Conservation (phyloP, 2,113 vertebrate genomes). For the Tringa solitaria region DNA sequence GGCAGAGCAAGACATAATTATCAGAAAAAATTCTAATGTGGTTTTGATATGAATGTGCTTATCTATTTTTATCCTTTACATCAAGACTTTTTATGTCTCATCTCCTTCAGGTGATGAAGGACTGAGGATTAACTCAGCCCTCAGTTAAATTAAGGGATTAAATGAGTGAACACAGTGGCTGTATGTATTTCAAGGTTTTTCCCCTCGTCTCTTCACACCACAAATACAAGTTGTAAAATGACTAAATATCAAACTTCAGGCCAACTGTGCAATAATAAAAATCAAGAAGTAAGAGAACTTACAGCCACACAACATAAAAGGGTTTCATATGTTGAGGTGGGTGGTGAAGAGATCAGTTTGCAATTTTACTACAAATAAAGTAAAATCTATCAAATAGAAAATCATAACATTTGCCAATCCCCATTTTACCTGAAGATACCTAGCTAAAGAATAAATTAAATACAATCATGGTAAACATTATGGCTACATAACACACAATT, state of each 20-base stretch:
- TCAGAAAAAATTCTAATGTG: background rate
- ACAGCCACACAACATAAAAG: background rate
- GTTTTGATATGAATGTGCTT: background rate
- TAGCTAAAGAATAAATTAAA: conserved; percentile 80
- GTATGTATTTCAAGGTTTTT: background rate
- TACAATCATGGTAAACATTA: conserved; percentile 79
- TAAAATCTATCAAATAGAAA: background rate
- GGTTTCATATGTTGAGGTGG: background rate
- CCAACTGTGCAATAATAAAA: background rate
- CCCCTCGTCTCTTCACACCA: background rate
- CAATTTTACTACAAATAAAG: background rate
- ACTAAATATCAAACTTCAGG: background rate
- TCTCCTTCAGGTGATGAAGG: background rate
- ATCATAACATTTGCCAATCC: background rate
- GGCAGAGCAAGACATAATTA: background rate
- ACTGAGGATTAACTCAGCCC: background rate
- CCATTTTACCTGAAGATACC: background rate
- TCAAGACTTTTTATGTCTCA: background rate
- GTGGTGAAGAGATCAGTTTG: background rate
- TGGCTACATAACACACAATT: conserved; percentile 74
- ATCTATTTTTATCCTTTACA: background rate
- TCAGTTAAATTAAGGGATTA: background rate
- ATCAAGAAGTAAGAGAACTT: background rate
- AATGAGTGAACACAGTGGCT: background rate
- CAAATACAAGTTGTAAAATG: background rate